phyloP scores from a whole-genome alignment of 2,113 vertebrate genomes.

The Pseudorasbora parva region DNA sequence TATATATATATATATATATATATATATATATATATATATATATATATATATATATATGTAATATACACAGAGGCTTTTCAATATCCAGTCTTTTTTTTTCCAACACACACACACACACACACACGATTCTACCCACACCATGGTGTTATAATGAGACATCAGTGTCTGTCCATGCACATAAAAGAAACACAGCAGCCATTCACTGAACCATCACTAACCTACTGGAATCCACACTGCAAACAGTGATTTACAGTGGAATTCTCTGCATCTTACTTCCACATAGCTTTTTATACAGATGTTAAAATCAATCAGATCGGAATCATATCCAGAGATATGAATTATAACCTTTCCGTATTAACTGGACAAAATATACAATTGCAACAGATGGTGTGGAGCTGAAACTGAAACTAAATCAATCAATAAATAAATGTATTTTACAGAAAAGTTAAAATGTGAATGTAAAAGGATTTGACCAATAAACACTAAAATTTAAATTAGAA shows the following conservation, averaged over 20 bases:
- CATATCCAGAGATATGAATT: background rate
- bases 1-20: too few relatives aligned
- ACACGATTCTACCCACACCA: slow-evolving; percentile 1
- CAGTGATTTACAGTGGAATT: slow-evolving; percentile 1
- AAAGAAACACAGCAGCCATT: slow-evolving; percentile 26
- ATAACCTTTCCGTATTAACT: background rate
- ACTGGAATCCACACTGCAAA: slow-evolving; percentile 49
- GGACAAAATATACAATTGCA: background rate
- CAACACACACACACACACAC: background rate
- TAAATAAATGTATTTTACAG: background rate
- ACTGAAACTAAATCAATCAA: background rate
- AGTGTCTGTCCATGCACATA: background rate
- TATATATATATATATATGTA: too few relatives aligned
- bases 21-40: too few relatives aligned
- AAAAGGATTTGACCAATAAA: background rate
- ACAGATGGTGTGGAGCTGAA: background rate
- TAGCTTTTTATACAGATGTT: background rate
- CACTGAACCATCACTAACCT: slow-evolving; percentile 35
- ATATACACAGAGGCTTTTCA: background rate
- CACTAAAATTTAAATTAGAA: too few relatives aligned
- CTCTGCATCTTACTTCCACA: background rate
- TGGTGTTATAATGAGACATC: background rate
- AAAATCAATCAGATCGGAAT: background rate
- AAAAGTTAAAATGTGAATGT: background rate
- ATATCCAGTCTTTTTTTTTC: background rate